These are phyloP conservation scores for Bedellia somnulentella DNA, from an alignment of 2,888 invertebrate species.

Conservation along the genomic window DNA sequence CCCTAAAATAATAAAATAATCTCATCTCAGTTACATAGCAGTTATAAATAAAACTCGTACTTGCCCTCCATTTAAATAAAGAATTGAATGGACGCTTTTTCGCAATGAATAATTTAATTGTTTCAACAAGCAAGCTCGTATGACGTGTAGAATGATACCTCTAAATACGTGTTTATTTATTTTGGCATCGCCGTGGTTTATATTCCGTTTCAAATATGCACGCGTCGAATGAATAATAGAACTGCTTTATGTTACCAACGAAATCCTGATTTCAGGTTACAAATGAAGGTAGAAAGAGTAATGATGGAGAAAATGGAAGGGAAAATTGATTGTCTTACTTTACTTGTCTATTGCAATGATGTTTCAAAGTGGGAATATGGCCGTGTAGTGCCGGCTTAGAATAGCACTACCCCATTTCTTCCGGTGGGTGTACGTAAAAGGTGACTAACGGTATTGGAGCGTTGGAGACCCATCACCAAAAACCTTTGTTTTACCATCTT, in stretches of 20 bases:
- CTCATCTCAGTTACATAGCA: no score
- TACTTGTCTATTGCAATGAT: no score
- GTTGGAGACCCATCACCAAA: no score
- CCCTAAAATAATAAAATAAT: no score
- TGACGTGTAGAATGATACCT: not conserved
- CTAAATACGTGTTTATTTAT: not conserved
- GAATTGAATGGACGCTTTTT: constrained; percentile 38
- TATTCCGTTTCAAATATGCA: not conserved
- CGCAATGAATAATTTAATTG: constrained; percentile 38
- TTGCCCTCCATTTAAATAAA: no score
- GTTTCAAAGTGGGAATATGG: no score
- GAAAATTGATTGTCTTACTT: constrained; percentile 12
- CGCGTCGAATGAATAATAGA: not conserved
- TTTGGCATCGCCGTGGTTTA: not conserved
- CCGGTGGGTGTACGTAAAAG: no score
- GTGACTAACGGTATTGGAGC: no score
- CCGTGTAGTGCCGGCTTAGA: no score
- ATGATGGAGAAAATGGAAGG: constrained; percentile 6
- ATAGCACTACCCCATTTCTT: no score
- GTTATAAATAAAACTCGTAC: no score
- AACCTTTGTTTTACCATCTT: no score
- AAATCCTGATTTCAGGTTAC: constrained; percentile 3
- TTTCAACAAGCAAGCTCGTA: constrained; percentile 8
- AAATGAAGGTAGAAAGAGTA: constrained; percentile 11
- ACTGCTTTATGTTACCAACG: not conserved